These are phyloP conservation scores for Drosophila bifasciata DNA, from an alignment of 1,140 invertebrate genomes.

Conservation along the genomic window DNA sequence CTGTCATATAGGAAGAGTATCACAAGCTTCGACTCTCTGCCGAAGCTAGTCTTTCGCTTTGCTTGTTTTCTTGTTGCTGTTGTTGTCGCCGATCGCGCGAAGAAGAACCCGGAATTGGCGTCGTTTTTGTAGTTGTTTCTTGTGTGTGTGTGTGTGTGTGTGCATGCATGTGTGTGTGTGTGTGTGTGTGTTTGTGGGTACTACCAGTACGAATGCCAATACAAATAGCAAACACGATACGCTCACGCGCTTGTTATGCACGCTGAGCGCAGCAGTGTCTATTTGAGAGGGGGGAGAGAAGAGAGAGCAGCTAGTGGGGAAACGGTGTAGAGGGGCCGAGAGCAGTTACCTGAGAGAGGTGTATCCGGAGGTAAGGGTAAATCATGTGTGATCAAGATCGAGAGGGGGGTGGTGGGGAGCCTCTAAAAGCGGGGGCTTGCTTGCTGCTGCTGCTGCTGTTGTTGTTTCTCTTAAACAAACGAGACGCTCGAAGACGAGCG, in stretches of 20 bases:
- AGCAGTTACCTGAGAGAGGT: neutral
- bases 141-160: constrained; percentile 21
- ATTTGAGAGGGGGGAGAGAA: constrained; percentile 10
- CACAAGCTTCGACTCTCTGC: too few relatives aligned
- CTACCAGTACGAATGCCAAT: constrained; percentile 41
- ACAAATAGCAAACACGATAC: constrained; percentile 61
- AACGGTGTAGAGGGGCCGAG: neutral
- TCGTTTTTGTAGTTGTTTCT: constrained; percentile 27
- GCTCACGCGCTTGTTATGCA: constrained; percentile 81
- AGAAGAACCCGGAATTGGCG: constrained; percentile 81
- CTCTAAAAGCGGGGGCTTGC: constrained; percentile 13
- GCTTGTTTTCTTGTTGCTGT: constrained; percentile 15
- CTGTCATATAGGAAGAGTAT: too few relatives aligned
- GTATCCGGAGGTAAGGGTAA: constrained; percentile 33
- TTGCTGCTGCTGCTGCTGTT: constrained; percentile 27
- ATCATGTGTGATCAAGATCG: constrained; percentile 38
- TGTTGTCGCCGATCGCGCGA: constrained; percentile 61
- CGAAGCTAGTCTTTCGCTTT: constrained; percentile 1
- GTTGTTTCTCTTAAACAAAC: constrained; percentile 51
- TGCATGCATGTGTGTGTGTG: neutral
- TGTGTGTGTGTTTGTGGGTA: constrained; percentile 25
- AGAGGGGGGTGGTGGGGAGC: neutral
- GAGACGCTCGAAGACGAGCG: constrained; percentile 19
- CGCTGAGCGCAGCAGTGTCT: constrained; percentile 65
- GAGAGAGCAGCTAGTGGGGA: neutral